Conservation (phyloP, 2,113 vertebrate genomes). For the Todiramphus saurophagus region DNA sequence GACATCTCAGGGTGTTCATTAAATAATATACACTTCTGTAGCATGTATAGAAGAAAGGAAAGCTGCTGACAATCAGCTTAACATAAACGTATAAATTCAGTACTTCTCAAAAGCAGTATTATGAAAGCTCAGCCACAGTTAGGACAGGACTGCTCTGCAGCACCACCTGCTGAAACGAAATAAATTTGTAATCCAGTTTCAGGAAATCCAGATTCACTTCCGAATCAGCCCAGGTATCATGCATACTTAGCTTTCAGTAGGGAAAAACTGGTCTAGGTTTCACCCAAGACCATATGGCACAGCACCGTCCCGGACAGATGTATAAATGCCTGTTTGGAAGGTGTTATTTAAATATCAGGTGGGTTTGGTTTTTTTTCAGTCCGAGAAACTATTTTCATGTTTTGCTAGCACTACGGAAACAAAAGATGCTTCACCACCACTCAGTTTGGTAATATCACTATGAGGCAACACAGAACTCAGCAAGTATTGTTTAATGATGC, state of each 20-base stretch:
- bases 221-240: not conserved
- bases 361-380: not conserved
- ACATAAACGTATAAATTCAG: not conserved
- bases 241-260: not conserved
- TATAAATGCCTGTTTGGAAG: not conserved
- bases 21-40: not conserved
- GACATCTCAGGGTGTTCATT: not conserved
- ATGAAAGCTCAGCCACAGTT: not conserved
- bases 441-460: not conserved
- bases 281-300: not conserved
- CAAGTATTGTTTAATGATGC: not conserved
- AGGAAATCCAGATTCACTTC: not conserved
- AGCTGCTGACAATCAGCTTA: not conserved
- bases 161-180: slow-evolving; percentile 26
- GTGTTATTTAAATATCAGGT: not conserved
- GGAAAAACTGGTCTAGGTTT: not conserved
- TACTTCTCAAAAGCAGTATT: not conserved
- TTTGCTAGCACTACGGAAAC: not conserved
- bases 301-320: not conserved
- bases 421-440: not conserved
- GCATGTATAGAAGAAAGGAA: not conserved
- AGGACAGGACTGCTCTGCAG: not conserved
- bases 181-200: rapidly evolving
- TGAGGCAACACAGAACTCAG: not conserved
- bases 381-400: not conserved